These are phyloP conservation scores for Perizoma flavofasciatum DNA, from an alignment of 2,888 invertebrate species.

Conservation along the genomic window DNA sequence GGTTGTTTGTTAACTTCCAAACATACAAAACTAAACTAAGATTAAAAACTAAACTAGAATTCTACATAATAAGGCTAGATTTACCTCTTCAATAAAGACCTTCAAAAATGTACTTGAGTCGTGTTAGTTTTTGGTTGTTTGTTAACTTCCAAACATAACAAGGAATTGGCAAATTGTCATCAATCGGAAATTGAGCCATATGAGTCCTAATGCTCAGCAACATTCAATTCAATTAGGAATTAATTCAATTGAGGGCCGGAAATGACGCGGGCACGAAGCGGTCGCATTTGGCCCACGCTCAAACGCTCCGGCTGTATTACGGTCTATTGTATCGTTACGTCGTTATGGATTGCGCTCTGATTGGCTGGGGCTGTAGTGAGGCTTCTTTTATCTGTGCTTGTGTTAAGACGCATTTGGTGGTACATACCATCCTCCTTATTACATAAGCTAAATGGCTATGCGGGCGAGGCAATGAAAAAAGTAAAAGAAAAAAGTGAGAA, in stretches of 20 bases:
- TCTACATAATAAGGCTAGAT: too few species aligned
- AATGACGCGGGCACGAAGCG: conserved; percentile 15
- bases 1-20: too few species aligned
- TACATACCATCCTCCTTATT: too few species aligned
- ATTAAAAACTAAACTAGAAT: too few species aligned
- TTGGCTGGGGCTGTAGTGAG: conserved; percentile 20
- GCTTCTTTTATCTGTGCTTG: conserved; percentile 9
- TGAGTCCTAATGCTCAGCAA: conserved; percentile 14
- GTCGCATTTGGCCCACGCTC: conserved; percentile 30
- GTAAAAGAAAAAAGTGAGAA: too few species aligned
- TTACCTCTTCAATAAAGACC: too few species aligned
- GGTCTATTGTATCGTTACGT: conserved; percentile 25
- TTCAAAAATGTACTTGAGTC: too few species aligned
- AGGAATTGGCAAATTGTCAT: conserved; percentile 9
- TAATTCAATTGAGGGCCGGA: conserved; percentile 28
- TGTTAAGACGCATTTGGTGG: background rate
- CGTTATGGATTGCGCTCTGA: conserved; percentile 29
- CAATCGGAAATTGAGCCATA: conserved; percentile 22
- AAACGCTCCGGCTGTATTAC: conserved; percentile 21
- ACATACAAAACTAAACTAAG: too few species aligned
- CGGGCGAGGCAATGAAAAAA: too few species aligned
- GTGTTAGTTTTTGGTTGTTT: too few species aligned
- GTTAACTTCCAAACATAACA: conserved; percentile 4
- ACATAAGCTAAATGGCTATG: too few species aligned
- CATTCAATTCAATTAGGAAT: conserved; percentile 31